Percentiles rank a stretch among this genome's conserved stretches.
phyloP scores from a whole-genome alignment of 2,797 vertebrate genomes.

The Sorex maritimensis region DNA sequence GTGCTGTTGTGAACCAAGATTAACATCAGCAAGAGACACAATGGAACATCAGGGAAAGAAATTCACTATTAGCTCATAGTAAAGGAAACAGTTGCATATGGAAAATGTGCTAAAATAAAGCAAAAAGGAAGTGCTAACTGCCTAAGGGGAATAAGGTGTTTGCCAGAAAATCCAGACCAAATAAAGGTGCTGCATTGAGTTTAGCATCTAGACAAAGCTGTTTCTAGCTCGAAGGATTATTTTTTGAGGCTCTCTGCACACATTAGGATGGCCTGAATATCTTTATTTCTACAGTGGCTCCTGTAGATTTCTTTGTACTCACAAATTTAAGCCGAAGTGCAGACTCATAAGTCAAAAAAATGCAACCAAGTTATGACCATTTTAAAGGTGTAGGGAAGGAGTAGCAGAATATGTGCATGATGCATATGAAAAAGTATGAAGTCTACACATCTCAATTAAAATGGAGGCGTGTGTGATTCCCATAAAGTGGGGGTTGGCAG shows the following conservation, averaged over 20 bases:
- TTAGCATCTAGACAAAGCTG: neutral
- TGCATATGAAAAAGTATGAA: neutral
- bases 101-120: conserved; percentile 45
- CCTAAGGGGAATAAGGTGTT: neutral
- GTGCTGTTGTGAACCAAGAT: neutral
- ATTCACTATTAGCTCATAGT: neutral
- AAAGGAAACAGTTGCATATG: neutral
- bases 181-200: neutral
- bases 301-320: conserved; percentile 13
- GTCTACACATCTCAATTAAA: conserved; percentile 1
- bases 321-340: neutral
- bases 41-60: neutral
- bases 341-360: neutral
- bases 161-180: neutral
- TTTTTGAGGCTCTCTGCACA: neutral
- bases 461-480: neutral
- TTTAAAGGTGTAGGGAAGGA: neutral
- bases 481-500: neutral
- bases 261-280: neutral
- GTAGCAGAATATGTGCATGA: neutral
- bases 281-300: neutral
- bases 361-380: neutral
- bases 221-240: neutral
- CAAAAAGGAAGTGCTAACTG: neutral
- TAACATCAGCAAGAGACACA: neutral